Percentiles rank a stretch among this genome's conserved stretches.
Conservation (phyloP, 2,113 vertebrate species). For the Piprites chloris region DNA sequence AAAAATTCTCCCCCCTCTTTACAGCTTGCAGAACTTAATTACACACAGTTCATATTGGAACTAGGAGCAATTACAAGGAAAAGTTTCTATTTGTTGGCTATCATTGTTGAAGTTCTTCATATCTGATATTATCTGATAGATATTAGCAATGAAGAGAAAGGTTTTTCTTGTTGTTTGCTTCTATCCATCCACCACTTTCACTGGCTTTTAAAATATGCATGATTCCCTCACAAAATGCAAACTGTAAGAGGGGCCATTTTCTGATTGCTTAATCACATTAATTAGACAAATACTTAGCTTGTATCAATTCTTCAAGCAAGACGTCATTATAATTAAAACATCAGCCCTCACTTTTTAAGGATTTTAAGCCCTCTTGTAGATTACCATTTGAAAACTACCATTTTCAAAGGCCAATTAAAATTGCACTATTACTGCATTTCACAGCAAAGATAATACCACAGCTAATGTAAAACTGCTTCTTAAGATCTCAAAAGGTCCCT, state of each 20-base stretch:
- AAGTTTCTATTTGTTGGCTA: background rate
- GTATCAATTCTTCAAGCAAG: constrained; percentile 23
- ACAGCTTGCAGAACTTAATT: background rate
- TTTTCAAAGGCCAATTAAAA: constrained; percentile 44
- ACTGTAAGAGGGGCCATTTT: background rate
- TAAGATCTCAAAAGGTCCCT: background rate
- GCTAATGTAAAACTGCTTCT: background rate
- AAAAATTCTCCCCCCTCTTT: background rate
- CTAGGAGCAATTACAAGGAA: background rate
- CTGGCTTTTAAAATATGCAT: constrained; percentile 12
- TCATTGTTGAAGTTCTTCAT: background rate
- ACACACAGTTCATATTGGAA: background rate
- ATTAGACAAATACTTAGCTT: background rate
- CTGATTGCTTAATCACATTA: background rate
- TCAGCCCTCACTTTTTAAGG: background rate
- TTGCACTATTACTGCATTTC: constrained; percentile 38
- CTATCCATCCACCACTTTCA: background rate
- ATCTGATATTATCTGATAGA: background rate
- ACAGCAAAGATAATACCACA: constrained; percentile 3
- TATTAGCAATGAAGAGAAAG: background rate
- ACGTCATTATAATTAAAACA: constrained; percentile 5
- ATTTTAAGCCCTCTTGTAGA: constrained; percentile 13
- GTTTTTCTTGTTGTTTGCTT: background rate
- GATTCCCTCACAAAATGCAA: constrained; percentile 41
- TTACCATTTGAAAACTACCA: constrained; percentile 34